Evolutionary conservation across 2,888 invertebrate genomes (phyloP).

Genomic region (Ophion obscuratus): DNA sequence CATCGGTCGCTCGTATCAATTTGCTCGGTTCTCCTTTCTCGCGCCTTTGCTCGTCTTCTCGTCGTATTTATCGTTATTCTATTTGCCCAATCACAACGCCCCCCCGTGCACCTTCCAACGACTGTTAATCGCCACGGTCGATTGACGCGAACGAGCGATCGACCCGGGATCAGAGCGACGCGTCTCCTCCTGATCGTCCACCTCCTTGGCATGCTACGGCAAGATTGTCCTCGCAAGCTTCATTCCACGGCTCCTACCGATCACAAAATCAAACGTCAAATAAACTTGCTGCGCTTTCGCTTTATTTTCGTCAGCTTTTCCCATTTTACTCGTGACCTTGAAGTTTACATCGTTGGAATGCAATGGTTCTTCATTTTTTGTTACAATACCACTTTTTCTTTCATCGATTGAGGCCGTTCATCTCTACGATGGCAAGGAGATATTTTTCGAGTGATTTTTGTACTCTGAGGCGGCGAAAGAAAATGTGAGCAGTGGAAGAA

Average conservation of each 20-base stretch:
- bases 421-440: no score
- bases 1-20: slow-evolving; percentile 80
- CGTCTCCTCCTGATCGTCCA: slow-evolving; percentile 73
- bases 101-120: slow-evolving; percentile 50
- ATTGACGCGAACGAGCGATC: slow-evolving; percentile 72
- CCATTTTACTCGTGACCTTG: no score
- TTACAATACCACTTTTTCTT: no score
- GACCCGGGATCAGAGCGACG: slow-evolving; percentile 78
- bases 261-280: not conserved
- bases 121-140: slow-evolving; percentile 73
- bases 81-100: slow-evolving; percentile 38
- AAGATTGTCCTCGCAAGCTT: slow-evolving; percentile 78
- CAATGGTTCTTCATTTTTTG: no score
- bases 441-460: no score
- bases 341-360: no score
- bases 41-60: slow-evolving; percentile 61
- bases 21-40: slow-evolving; percentile 66
- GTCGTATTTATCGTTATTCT: slow-evolving; percentile 28
- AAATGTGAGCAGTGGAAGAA: no score
- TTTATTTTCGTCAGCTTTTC: not conserved
- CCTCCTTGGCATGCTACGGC: slow-evolving; percentile 81
- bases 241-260: slow-evolving; percentile 75
- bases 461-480: no score
- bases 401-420: no score
- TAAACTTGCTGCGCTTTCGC: not conserved